Conservation (phyloP, 1,140 invertebrate species). For the Ridgeia piscesae region DNA sequence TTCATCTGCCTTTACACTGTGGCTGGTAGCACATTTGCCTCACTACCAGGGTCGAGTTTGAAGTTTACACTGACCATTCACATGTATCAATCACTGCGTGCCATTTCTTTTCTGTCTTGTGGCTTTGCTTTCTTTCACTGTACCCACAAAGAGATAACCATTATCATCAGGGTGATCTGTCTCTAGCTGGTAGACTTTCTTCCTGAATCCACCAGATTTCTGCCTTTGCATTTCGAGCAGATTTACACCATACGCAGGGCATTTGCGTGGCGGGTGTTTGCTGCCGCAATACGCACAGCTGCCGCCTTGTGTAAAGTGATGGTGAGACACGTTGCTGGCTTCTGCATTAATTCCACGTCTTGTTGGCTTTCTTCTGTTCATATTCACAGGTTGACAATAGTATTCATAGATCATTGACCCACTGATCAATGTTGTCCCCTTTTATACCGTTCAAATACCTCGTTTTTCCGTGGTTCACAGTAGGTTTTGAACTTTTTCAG, state of each 20-base stretch:
- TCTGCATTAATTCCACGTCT: no score
- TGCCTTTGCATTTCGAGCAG: constrained; percentile 17
- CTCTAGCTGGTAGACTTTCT: constrained; percentile 19
- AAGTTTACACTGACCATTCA: neutral
- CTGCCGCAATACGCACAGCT: neutral
- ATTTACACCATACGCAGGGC: constrained; percentile 14
- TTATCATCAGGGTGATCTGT: neutral
- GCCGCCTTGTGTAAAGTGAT: no score
- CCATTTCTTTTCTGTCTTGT: constrained; percentile 12
- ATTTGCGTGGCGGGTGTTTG: neutral
- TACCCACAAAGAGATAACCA: constrained; percentile 8
- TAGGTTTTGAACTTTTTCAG: neutral
- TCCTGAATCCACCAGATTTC: constrained; percentile 11
- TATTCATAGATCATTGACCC: neutral
- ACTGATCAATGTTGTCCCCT: neutral
- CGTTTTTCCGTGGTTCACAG: constrained; percentile 18
- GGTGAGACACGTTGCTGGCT: no score
- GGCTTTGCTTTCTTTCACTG: constrained; percentile 11
- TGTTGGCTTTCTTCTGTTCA: no score
- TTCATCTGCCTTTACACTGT: constrained; percentile 8
- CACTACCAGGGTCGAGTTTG: constrained; percentile 11
- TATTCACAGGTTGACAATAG: no score
- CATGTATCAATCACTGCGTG: neutral
- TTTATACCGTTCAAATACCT: constrained; percentile 3
- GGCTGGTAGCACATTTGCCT: constrained; percentile 10